A percentile compares a stretch with the other conserved stretches of the same genome.
phyloP scores from a whole-genome alignment of 1,140 invertebrate species.

The Drosophila ananassae region DNA sequence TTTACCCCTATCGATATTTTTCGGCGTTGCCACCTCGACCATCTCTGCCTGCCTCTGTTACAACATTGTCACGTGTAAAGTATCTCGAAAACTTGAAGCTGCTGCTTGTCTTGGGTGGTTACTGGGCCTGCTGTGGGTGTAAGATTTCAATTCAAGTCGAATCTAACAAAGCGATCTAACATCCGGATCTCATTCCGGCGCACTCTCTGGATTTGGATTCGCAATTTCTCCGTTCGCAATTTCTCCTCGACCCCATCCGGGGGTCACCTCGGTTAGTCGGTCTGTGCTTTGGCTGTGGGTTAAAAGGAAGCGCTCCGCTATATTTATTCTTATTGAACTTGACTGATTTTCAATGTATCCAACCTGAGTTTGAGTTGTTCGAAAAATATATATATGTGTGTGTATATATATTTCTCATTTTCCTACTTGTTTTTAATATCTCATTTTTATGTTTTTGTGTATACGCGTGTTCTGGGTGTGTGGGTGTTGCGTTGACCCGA shows the following conservation, averaged over 20 bases:
- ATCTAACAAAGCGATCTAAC: constrained; percentile 38
- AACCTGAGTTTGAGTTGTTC: constrained; percentile 82
- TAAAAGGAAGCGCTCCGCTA: constrained; percentile 80
- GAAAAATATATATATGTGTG: constrained; percentile 73
- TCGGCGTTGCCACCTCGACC: no score
- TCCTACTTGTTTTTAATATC: constrained; percentile 21
- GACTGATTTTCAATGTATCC: constrained; percentile 81
- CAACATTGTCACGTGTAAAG: constrained; percentile 45
- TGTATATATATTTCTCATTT: constrained; percentile 42
- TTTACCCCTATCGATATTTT: no score
- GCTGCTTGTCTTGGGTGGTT: constrained; percentile 40
- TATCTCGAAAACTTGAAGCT: constrained; percentile 50
- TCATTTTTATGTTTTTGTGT: constrained; percentile 40
- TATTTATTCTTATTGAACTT: constrained; percentile 75
- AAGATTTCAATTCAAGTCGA: constrained; percentile 58
- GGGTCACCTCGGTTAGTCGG: constrained; percentile 5
- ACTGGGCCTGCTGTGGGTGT: constrained; percentile 66
- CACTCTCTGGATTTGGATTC: neutral
- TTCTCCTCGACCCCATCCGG: no score
- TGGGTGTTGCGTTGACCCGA: constrained; percentile 35
- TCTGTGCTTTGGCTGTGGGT: constrained; percentile 69
- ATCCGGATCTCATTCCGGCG: constrained; percentile 9
- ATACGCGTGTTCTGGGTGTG: constrained; percentile 27
- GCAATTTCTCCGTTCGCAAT: no score
- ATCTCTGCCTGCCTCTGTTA: no score